Percentiles rank a stretch among this genome's conserved stretches.
Evolutionary conservation across 2,888 invertebrate genomes (phyloP).

Genomic region (Coelopa pilipes): DNA sequence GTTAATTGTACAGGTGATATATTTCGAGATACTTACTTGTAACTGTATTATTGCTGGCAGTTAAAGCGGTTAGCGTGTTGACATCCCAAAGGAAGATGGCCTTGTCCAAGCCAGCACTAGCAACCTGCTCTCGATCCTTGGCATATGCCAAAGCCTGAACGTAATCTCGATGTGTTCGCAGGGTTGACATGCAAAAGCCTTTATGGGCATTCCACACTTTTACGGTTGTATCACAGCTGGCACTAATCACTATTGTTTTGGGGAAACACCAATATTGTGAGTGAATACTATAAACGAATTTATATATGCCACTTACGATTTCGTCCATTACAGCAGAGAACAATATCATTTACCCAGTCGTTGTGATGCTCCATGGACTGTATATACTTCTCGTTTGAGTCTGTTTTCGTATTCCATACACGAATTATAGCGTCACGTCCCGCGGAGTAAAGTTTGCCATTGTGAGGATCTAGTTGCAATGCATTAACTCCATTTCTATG

Average conservation of each 20-base stretch:
- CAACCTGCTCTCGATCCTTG: slow-evolving; percentile 92
- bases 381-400: slow-evolving; percentile 79
- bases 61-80: slow-evolving; percentile 94
- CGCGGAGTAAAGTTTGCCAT: slow-evolving; percentile 92
- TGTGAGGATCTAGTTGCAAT: slow-evolving; percentile 88
- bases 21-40: slow-evolving; percentile 74
- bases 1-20: not conserved
- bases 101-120: slow-evolving; percentile 96
- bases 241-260: slow-evolving; percentile 91
- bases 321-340: slow-evolving; percentile 95
- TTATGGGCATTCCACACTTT: slow-evolving; percentile 99
- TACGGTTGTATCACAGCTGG: slow-evolving; percentile 98
- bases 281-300: not conserved
- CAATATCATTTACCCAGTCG: slow-evolving; percentile 99
- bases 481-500: slow-evolving; percentile 97
- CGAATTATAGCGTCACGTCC: slow-evolving; percentile 94
- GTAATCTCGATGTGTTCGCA: slow-evolving; percentile 98
- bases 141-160: slow-evolving; percentile 98
- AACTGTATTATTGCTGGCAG: slow-evolving; percentile 98
- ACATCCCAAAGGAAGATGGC: slow-evolving; percentile 99
- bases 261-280: not conserved
- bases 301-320: slow-evolving; percentile 74
- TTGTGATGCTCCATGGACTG: slow-evolving; percentile 99
- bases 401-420: slow-evolving; percentile 81
- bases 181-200: slow-evolving; percentile 98